phyloP scores from a whole-genome alignment of 2,113 vertebrate genomes.

The Hemibagrus wyckioides region DNA sequence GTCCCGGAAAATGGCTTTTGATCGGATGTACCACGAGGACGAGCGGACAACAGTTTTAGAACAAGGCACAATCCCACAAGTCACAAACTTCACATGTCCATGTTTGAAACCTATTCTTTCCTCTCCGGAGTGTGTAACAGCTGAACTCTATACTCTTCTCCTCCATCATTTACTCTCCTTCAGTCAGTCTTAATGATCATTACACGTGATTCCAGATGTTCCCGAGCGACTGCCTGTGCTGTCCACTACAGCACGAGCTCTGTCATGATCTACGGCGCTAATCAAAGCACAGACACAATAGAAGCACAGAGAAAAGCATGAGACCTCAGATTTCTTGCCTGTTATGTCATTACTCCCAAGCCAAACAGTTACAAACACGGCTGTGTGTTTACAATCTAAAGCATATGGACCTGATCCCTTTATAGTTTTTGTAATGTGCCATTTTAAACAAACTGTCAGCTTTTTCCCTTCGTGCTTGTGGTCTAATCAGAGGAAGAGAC shows the following conservation, averaged over 20 bases:
- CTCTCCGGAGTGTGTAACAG: not conserved
- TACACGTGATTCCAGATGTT: slow-evolving; percentile 73
- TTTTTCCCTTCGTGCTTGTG: slow-evolving; percentile 51
- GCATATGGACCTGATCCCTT: slow-evolving; percentile 67
- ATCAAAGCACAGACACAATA: slow-evolving; percentile 53
- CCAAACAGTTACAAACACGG: slow-evolving; percentile 61
- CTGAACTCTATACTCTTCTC: slow-evolving; percentile 23
- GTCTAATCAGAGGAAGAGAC: slow-evolving; percentile 49
- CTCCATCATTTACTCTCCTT: slow-evolving; percentile 60
- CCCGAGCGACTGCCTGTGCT: slow-evolving; percentile 54
- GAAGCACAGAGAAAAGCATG: slow-evolving; percentile 37
- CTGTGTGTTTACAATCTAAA: slow-evolving; percentile 60
- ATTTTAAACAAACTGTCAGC: slow-evolving; percentile 67
- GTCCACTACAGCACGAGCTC: slow-evolving; percentile 38
- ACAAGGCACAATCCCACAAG: not conserved
- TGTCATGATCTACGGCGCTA: slow-evolving; percentile 43
- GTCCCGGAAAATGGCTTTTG: not conserved
- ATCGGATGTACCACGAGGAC: not conserved
- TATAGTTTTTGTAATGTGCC: slow-evolving; percentile 61
- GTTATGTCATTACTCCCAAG: slow-evolving; percentile 59
- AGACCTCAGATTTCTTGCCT: slow-evolving; percentile 53
- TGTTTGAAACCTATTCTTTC: not conserved
- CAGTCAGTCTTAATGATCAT: slow-evolving; percentile 69
- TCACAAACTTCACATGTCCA: not conserved
- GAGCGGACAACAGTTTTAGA: not conserved